Percentiles rank a stretch among this genome's conserved stretches.
phyloP scores from a whole-genome alignment of 2,797 vertebrate genomes.

The Calcarius lapponicus region DNA sequence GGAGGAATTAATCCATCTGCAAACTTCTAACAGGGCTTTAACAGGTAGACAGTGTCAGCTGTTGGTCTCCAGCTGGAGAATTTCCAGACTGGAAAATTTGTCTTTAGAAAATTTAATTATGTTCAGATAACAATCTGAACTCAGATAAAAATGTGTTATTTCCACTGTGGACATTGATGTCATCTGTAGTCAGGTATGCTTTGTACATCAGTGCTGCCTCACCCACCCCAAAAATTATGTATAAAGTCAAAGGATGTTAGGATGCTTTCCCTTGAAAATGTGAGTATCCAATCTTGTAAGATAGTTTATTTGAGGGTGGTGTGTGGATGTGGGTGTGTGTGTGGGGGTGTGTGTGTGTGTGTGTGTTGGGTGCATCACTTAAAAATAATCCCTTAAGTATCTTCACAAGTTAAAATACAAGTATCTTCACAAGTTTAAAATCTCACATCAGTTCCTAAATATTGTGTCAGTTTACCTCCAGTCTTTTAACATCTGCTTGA shows the following conservation, averaged over 20 bases:
- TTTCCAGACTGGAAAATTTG: neutral
- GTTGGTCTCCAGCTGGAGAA: neutral
- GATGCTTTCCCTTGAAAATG: neutral
- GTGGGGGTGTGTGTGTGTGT: neutral
- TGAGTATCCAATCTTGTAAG: neutral
- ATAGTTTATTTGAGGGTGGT: neutral
- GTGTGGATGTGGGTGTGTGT: fast-evolving
- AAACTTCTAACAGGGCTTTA: neutral
- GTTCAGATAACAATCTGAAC: too few species aligned
- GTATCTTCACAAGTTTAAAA: neutral
- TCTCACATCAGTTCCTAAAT: neutral
- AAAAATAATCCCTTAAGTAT: neutral
- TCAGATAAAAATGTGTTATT: neutral
- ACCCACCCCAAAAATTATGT: neutral
- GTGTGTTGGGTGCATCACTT: neutral
- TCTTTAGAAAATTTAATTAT: neutral
- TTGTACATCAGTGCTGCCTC: neutral
- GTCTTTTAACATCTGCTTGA: neutral
- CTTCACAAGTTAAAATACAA: neutral
- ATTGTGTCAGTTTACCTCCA: neutral
- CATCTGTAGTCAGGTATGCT: neutral
- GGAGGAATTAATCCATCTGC: neutral
- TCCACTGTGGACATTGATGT: neutral
- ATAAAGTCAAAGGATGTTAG: neutral
- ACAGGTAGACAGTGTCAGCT: neutral